A percentile compares a stretch with the other conserved stretches of the same genome.
phyloP scores from a whole-genome alignment of 2,888 invertebrate species.

The Drosophila paramelanica region DNA sequence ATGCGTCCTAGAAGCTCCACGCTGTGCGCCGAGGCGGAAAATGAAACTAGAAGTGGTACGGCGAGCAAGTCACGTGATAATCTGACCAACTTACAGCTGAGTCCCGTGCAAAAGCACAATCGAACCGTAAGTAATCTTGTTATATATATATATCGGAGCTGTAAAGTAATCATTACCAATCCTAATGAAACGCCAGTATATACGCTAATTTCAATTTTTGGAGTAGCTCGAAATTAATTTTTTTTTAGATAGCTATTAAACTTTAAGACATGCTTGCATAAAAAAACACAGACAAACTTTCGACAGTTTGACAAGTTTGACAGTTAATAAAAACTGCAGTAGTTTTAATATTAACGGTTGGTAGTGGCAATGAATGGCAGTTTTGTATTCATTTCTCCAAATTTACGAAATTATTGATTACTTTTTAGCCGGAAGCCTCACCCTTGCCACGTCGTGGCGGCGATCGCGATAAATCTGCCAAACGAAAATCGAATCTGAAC shows the following conservation, averaged over 20 bases:
- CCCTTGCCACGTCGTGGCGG: slow-evolving; percentile 82
- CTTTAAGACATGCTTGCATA: too few species aligned
- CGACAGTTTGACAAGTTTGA: too few species aligned
- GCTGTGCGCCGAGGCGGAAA: slow-evolving; percentile 66
- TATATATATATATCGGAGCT: not conserved
- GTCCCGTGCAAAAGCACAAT: slow-evolving; percentile 78
- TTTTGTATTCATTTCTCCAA: not conserved
- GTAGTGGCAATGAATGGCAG: not conserved
- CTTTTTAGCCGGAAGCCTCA: slow-evolving; percentile 78
- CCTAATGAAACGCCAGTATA: not conserved
- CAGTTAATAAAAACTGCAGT: too few species aligned
- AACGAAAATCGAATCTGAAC: slow-evolving; percentile 89
- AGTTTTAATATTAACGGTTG: not conserved
- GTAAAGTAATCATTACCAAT: not conserved
- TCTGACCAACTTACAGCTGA: slow-evolving; percentile 69
- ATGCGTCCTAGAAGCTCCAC: slow-evolving; percentile 82
- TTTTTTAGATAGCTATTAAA: too few species aligned
- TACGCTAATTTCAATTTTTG: too few species aligned
- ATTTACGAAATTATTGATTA: not conserved
- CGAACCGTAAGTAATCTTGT: slow-evolving; percentile 70
- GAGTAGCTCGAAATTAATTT: too few species aligned
- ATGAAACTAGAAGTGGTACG: slow-evolving; percentile 4
- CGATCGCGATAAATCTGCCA: slow-evolving; percentile 88
- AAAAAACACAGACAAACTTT: too few species aligned
- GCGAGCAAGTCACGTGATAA: slow-evolving; percentile 47